Base-by-base conservation (phyloP, 1,140 invertebrate species). In the Nylanderia fulva region DNA sequence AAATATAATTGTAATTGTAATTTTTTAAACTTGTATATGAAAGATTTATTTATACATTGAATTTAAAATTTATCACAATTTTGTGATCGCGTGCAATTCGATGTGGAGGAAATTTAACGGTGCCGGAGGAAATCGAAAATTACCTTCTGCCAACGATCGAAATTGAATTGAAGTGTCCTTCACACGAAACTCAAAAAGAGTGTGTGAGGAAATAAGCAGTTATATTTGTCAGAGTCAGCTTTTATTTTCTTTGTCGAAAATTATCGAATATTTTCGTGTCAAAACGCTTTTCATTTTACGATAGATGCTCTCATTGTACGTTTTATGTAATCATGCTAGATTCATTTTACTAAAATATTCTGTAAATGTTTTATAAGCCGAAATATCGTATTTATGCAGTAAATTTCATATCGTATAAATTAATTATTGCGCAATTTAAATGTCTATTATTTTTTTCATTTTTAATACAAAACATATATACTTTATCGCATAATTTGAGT, bases 121-220 rank as follows among this genome's bases (percentile, higher is more conserved):
- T 15, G n/a, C n/a, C n/a, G 29, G 21, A 24, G 45, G 52, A 68
- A 79, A 79, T 79, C 63, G 76, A 79, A 33, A 68, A 79, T 29
- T 56, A 33, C n/a, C 3, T n/a, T 36, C 21, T 39, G 48, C 27
- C 63, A 36, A 33, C 24, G 29, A 68, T 68, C 54, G 76, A 79
- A 79, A 79, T 79, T 45, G 61, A 61, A 66, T 79, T 68, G 63
- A 63, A 76, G 21, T 79, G 76, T 33, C 45, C 56, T 63, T 68
- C 76, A 68, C 63, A 54, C 15, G 75, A 66, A 15, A 48, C 4
- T 48, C 60, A 24, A 52, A 24, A 8, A 15, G 45, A 48, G 15
- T 15, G 3, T 48, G 15, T 29, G n/a, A n/a, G n/a, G n/a, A 42
- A 21, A 42, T 39, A 68, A 68, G n/a, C 61, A 21, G 21, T 13